Evolutionary conservation across 2,888 invertebrate species (phyloP), one percentile per base, ranked within the genome.

Genomic region (Leucania comma): DNA sequence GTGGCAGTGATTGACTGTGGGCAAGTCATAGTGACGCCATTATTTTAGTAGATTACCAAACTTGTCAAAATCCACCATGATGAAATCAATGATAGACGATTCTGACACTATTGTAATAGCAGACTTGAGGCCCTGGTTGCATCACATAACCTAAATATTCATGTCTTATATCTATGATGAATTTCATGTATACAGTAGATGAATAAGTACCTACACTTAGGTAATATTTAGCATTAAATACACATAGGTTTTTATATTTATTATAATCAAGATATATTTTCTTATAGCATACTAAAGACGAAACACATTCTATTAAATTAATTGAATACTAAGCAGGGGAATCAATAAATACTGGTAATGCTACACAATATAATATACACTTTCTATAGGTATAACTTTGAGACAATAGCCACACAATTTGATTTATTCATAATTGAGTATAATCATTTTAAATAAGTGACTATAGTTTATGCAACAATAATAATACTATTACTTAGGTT

Each of bases 291-390:
- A 29, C 29, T 29, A 46, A 3, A 68, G 35, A 46, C 46, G 50
- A 24, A 32, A 50, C 24, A 35, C 12, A 22, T 75, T 20, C 50
- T 26, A 68, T 26, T 51, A 51, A 42, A 75, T 42, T 67, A 56
- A 48, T 75, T 54, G 67, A 56, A 26, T 50, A 60, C 48, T 57
- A 72, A 35, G 38, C 72, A 77, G 70, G 77, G 46, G 74, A 22
- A 59, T 59, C 53, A 59, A 79, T 42, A 64, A 79, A 75, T 75
- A 75, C 74, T 56, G 35, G 50, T 42, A 62, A 32, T 46, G 20
- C 42, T 69, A 50, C 14, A 17, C 20, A 57, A 77, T 50, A 22
- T 29, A 69, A 57, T 56, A 75, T 38, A 48, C 22, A 53, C n/a
- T 32, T 29, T 22, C 0, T 26, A 75, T 24, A 22, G 29, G n/a